Evolutionary conservation across 2,113 vertebrate genomes (phyloP).

Genomic region (Microcebus griseorufus): DNA sequence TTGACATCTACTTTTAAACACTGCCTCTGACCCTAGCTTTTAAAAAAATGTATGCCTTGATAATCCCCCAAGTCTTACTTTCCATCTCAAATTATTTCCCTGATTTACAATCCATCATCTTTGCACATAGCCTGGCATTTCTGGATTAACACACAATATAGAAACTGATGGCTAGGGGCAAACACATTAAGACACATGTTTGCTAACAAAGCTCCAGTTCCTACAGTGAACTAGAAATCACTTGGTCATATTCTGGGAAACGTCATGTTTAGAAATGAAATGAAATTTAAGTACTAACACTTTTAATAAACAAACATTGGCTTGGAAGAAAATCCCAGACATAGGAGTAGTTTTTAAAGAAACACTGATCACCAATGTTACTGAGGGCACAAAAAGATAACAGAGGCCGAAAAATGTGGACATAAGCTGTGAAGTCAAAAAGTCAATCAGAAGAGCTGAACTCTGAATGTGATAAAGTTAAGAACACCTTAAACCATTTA

Average conservation of each 20-base stretch:
- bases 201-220: background rate
- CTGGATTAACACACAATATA: background rate
- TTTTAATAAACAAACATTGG: background rate
- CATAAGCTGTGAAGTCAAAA: background rate
- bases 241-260: background rate
- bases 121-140: background rate
- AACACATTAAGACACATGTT: background rate
- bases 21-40: background rate
- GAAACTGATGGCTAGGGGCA: background rate
- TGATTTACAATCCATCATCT: background rate
- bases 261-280: background rate
- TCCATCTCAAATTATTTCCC: background rate
- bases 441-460: background rate
- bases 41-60: background rate
- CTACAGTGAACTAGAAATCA: background rate
- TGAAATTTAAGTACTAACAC: slow-evolving; percentile 6
- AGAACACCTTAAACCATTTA: slow-evolving; percentile 8
- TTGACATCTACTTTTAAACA: background rate
- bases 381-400: background rate
- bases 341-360: slow-evolving; percentile 8
- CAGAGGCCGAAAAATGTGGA: background rate
- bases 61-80: background rate
- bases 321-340: slow-evolving; percentile 21
- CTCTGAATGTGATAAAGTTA: background rate
- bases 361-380: background rate